Conservation (phyloP, 2,113 vertebrate species). For the Colinus virginianus region DNA sequence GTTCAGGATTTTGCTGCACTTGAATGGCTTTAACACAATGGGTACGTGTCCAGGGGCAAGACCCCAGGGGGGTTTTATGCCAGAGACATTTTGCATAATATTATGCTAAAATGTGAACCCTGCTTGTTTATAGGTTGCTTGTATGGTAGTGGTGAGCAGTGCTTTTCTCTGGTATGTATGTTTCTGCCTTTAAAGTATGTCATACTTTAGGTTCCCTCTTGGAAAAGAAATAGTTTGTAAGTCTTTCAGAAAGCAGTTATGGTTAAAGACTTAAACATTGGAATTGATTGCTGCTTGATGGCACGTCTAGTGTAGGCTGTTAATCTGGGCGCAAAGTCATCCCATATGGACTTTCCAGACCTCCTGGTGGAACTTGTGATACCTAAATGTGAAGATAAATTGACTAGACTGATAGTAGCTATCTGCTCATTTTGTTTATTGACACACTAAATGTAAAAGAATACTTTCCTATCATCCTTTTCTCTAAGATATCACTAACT, state of each 20-base stretch:
- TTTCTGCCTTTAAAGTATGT: neutral
- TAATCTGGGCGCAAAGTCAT: neutral
- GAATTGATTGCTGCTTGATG: neutral
- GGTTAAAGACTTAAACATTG: neutral
- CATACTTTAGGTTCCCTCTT: neutral
- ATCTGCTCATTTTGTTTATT: neutral
- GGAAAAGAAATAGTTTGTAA: neutral
- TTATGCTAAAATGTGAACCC: neutral
- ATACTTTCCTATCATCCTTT: neutral
- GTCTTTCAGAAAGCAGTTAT: neutral
- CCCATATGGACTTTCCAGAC: neutral
- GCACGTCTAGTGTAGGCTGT: rapidly evolving
- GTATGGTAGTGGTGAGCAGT: neutral
- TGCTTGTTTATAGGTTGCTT: neutral
- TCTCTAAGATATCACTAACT: neutral
- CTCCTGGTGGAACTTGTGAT: neutral
- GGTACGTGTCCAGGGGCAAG: neutral
- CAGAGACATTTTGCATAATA: neutral
- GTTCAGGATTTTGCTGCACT: neutral
- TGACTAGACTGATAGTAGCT: neutral
- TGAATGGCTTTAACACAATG: neutral
- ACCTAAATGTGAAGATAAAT: neutral
- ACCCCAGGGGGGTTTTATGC: neutral
- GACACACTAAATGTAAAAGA: neutral
- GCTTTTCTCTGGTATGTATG: neutral